A percentile compares a stretch with the other conserved stretches of the same genome.
Evolutionary conservation across 2,113 vertebrate species (phyloP).

Genomic region (Thalassoma bifasciatum): DNA sequence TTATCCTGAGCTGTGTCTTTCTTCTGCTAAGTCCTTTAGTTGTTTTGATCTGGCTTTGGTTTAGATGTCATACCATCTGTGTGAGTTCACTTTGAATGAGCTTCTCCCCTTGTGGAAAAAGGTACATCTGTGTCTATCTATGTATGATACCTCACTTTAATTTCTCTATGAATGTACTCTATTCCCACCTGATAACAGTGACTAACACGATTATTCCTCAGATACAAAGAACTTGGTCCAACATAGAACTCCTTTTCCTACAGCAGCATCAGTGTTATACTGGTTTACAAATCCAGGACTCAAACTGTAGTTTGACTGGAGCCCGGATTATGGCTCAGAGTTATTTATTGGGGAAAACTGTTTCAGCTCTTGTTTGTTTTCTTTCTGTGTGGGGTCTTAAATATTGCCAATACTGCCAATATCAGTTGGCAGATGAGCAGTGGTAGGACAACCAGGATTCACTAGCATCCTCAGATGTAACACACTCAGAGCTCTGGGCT

Average conservation of each 20-base stretch:
- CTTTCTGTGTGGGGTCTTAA: too few species aligned
- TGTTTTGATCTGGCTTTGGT: slow-evolving; percentile 90
- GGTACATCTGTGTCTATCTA: slow-evolving; percentile 8
- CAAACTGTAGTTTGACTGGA: too few species aligned
- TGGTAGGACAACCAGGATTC: too few species aligned
- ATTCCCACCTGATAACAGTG: slow-evolving; percentile 16
- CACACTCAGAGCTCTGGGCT: too few species aligned
- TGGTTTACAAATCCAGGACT: too few species aligned
- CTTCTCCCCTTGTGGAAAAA: slow-evolving; percentile 66
- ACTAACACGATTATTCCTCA: slow-evolving; percentile 16
- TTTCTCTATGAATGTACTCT: slow-evolving; percentile 52
- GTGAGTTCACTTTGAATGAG: slow-evolving; percentile 83
- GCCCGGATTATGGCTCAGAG: too few species aligned
- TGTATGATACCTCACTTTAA: slow-evolving; percentile 45
- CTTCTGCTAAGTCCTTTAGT: slow-evolving; percentile 76
- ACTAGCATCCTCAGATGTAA: too few species aligned
- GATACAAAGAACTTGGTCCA: slow-evolving; percentile 1
- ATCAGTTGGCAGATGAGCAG: too few species aligned
- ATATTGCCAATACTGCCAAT: too few species aligned
- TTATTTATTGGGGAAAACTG: too few species aligned
- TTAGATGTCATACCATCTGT: slow-evolving; percentile 87
- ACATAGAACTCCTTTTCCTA: slow-evolving; percentile 13
- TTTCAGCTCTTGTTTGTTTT: too few species aligned
- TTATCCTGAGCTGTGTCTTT: slow-evolving; percentile 38
- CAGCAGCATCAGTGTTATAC: neutral